These are phyloP conservation scores for Molossus molossus DNA, from an alignment of 2,797 vertebrate species.

Conservation along the genomic window DNA sequence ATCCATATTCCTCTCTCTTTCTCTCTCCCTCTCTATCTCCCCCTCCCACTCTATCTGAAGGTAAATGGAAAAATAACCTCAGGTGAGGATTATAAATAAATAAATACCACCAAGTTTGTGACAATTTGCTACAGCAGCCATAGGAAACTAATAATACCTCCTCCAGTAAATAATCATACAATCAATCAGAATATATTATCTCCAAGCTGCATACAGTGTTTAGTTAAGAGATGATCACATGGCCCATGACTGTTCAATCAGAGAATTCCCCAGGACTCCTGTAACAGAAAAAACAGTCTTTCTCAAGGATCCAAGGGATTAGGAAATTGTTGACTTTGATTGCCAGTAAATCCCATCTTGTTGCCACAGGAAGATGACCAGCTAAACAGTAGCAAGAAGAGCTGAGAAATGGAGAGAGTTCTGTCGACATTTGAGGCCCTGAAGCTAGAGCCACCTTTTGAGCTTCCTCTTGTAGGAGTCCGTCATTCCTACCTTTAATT, in stretches of 20 bases:
- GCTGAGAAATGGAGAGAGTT: background rate
- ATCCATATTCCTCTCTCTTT: too few species aligned
- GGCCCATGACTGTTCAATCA: background rate
- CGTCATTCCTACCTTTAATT: background rate
- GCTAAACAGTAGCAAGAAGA: background rate
- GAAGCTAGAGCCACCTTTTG: background rate
- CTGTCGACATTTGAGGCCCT: background rate
- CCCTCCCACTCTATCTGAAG: too few species aligned
- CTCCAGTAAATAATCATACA: background rate
- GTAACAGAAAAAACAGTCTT: background rate
- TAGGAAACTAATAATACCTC: background rate
- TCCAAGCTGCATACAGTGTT: background rate
- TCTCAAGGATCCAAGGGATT: background rate
- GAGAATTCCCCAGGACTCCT: background rate
- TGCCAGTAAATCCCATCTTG: background rate
- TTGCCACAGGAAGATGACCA: background rate
- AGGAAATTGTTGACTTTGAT: background rate
- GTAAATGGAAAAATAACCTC: too few species aligned
- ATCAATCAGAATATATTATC: background rate
- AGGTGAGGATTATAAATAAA: too few species aligned
- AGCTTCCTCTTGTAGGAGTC: background rate
- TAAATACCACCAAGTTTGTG: background rate
- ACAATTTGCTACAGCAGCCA: background rate
- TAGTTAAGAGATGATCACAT: background rate
- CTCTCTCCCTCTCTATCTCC: too few species aligned